A percentile compares a stretch with the other conserved stretches of the same genome.
Evolutionary conservation across 2,797 vertebrate genomes (phyloP).

Genomic region (Acipenser oxyrinchus): DNA sequence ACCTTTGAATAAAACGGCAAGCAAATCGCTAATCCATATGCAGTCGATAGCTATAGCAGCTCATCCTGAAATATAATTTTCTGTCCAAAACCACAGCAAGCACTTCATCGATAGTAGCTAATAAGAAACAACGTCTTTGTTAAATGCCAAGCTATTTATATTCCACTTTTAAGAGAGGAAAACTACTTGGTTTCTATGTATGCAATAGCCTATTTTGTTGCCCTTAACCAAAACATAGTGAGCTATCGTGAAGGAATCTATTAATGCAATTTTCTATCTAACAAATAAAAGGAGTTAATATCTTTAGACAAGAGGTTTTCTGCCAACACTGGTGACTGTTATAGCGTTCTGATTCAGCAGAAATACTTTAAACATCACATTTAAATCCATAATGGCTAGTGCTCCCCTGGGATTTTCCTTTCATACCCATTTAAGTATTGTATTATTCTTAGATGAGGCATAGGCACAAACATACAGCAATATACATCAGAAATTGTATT

Average conservation of each 20-base stretch:
- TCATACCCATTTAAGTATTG: slow-evolving; percentile 8
- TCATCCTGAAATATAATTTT: slow-evolving; percentile 2
- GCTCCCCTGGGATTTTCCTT: slow-evolving; percentile 3
- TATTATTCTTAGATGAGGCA: slow-evolving; percentile 2
- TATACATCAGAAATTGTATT: slow-evolving; percentile 49
- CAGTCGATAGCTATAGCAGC: background rate
- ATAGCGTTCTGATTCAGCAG: slow-evolving; percentile 12
- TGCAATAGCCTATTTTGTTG: background rate
- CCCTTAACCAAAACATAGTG: background rate
- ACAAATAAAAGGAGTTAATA: background rate
- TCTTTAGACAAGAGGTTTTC: background rate
- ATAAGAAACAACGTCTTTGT: background rate
- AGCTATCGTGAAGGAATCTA: background rate
- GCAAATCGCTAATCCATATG: background rate
- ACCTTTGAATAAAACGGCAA: slow-evolving; percentile 2
- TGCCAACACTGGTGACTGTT: slow-evolving; percentile 4
- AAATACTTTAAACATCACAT: slow-evolving; percentile 13
- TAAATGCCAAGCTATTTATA: background rate
- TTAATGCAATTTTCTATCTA: background rate
- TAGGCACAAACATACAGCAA: slow-evolving; percentile 21
- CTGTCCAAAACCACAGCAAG: background rate
- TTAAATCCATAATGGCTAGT: slow-evolving; percentile 5
- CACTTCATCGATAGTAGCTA: background rate
- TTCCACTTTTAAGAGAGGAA: background rate
- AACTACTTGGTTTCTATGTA: background rate